A percentile compares a stretch with the other conserved stretches of the same genome.
Conservation (phyloP, 2,797 vertebrate species). For the Eulemur albifrons region DNA sequence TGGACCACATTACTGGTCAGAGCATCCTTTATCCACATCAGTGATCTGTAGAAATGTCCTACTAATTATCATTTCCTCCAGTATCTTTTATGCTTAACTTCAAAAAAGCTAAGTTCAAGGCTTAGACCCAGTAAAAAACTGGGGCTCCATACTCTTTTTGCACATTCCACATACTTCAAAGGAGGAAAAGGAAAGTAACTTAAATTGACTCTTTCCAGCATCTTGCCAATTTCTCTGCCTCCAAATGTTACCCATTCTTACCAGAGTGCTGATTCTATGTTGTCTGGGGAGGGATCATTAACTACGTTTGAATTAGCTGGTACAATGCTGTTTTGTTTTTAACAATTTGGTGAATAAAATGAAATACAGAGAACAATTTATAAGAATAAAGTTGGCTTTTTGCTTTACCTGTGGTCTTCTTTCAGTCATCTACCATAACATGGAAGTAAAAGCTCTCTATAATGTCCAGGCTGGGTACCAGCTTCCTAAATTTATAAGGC, state of each 20-base stretch:
- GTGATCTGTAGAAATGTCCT: neutral
- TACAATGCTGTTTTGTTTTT: neutral
- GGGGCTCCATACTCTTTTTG: neutral
- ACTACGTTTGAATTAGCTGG: neutral
- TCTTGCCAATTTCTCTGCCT: conserved; percentile 12
- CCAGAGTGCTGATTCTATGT: neutral
- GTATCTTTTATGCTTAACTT: neutral
- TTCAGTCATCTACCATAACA: neutral
- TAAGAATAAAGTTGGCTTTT: neutral
- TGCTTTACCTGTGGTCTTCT: neutral
- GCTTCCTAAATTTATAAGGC: neutral
- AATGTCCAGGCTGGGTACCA: neutral
- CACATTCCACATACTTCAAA: conserved; percentile 6
- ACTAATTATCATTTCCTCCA: neutral
- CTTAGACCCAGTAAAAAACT: neutral
- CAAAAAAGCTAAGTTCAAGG: conserved; percentile 34
- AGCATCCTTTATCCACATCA: neutral
- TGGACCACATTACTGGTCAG: neutral
- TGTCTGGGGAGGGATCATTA: neutral
- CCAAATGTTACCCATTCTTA: neutral
- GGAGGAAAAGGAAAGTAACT: conserved; percentile 24
- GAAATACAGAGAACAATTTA: neutral
- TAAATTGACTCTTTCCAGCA: neutral
- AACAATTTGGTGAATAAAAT: neutral
- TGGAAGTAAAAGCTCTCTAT: neutral